phyloP scores from a whole-genome alignment of 1,140 invertebrate species.

The Paraescarpia echinospica region DNA sequence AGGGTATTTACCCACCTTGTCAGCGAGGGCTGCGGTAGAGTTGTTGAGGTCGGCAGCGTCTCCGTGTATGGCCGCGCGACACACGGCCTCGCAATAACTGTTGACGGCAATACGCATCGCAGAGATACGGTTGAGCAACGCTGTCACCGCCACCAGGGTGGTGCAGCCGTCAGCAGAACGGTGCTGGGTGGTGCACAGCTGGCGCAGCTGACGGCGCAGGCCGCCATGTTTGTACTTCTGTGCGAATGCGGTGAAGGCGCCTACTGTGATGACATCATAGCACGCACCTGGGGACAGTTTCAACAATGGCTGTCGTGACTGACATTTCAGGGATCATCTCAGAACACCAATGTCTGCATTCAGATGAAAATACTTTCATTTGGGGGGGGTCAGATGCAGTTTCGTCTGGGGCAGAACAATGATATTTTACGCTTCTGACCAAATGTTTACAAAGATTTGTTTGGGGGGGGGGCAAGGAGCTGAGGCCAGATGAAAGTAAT shows the following conservation, averaged over 20 bases:
- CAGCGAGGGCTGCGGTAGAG: neutral
- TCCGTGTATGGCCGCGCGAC: slow-evolving; percentile 19
- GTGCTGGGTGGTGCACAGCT: slow-evolving; percentile 65
- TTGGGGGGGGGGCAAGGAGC: no score
- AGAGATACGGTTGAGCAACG: neutral
- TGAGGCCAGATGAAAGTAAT: no score
- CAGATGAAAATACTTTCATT: no score
- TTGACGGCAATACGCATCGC: slow-evolving; percentile 11
- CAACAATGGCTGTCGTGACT: no score
- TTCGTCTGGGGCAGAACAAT: neutral
- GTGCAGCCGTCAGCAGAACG: neutral
- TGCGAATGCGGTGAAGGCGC: slow-evolving; percentile 87
- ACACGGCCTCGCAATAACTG: slow-evolving; percentile 18
- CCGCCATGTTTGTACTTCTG: slow-evolving; percentile 84
- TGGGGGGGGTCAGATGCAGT: no score
- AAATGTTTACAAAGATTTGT: no score
- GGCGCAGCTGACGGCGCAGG: slow-evolving; percentile 78
- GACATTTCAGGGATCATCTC: no score
- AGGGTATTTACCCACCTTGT: neutral
- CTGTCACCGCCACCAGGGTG: neutral
- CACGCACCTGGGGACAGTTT: slow-evolving; percentile 7
- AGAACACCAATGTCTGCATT: no score
- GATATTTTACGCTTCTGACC: no score
- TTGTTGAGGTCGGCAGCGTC: neutral
- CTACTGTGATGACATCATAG: slow-evolving; percentile 87